These are phyloP conservation scores for Lamprotornis superbus DNA, from an alignment of 2,113 vertebrate genomes.

Conservation along the genomic window DNA sequence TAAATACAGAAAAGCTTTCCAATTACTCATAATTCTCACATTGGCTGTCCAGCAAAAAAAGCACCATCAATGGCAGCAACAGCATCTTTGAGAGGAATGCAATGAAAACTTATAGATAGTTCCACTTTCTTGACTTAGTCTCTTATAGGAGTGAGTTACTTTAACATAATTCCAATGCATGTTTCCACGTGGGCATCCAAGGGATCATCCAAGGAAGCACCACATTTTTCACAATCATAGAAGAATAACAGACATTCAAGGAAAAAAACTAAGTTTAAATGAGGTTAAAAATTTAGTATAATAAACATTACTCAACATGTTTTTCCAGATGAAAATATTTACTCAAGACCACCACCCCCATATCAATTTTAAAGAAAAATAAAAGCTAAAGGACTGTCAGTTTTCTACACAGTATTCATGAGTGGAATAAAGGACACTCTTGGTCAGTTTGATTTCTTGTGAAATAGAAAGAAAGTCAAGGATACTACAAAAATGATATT, in stretches of 20 bases:
- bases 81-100: slow-evolving; percentile 9
- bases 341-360: background rate
- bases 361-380: background rate
- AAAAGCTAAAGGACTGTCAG: background rate
- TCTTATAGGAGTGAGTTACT: background rate
- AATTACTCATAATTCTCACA: background rate
- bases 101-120: background rate
- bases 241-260: background rate
- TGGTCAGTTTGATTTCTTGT: background rate
- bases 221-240: background rate
- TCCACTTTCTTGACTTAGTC: background rate
- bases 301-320: background rate
- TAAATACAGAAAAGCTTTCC: background rate
- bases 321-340: background rate
- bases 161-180: background rate
- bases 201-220: background rate
- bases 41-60: background rate
- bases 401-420: background rate
- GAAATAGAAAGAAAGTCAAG: background rate
- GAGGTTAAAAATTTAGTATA: background rate
- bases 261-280: background rate
- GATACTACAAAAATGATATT: background rate
- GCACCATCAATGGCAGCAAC: background rate
- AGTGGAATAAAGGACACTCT: background rate
- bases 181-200: background rate